These are phyloP conservation scores for Drosophila falleni DNA, from an alignment of 2,888 invertebrate species.

Conservation along the genomic window DNA sequence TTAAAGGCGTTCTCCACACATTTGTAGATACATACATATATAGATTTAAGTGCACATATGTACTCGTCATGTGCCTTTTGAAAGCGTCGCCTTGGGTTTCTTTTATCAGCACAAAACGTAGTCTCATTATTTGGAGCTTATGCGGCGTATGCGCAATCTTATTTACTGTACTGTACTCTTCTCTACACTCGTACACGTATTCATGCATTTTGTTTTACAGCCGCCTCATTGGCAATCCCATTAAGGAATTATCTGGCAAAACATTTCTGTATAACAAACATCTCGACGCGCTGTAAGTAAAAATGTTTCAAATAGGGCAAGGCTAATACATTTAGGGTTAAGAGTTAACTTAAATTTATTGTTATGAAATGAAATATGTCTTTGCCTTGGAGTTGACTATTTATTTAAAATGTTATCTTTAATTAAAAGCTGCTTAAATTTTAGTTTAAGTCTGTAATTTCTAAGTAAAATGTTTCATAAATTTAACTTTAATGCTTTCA, in stretches of 20 bases:
- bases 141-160: conserved; percentile 61
- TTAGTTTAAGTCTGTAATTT: neutral
- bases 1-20: conserved; percentile 48
- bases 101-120: conserved; percentile 57
- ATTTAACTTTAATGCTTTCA: neutral
- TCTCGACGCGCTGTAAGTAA: conserved; percentile 87
- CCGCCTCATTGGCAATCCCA: conserved; percentile 86
- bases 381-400: neutral
- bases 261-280: conserved; percentile 85
- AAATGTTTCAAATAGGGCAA: conserved; percentile 19
- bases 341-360: conserved; percentile 33
- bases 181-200: conserved; percentile 13
- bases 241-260: conserved; percentile 84
- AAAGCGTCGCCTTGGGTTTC: conserved; percentile 42
- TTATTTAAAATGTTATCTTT: conserved; percentile 8
- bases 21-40: neutral
- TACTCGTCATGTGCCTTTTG: conserved; percentile 38
- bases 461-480: neutral
- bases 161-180: conserved; percentile 14
- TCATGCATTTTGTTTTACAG: conserved; percentile 81
- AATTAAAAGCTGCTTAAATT: conserved; percentile 14
- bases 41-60: conserved; percentile 21
- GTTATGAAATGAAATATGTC: conserved; percentile 12
- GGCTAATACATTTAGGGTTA: conserved; percentile 30
- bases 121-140: conserved; percentile 62